A percentile compares a stretch with the other conserved stretches of the same genome.
These are phyloP conservation scores for Plemyria rubiginata DNA, from an alignment of 2,888 invertebrate species.

Conservation along the genomic window DNA sequence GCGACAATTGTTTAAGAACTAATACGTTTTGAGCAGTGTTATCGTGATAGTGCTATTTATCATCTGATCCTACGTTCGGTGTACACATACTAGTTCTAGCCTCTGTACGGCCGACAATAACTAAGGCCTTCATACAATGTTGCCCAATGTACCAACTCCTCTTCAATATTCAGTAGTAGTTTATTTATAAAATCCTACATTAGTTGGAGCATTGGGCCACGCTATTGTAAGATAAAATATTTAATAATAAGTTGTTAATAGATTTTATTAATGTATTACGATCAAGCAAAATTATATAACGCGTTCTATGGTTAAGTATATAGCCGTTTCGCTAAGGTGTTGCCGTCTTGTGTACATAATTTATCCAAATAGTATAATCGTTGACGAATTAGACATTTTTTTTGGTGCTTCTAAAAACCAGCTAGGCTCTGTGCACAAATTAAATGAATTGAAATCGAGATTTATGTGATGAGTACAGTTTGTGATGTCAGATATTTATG, in stretches of 20 bases:
- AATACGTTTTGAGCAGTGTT: not conserved
- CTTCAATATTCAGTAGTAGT: slow-evolving; percentile 17
- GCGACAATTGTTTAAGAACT: too few relatives aligned
- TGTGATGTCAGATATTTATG: slow-evolving; percentile 58
- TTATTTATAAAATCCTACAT: slow-evolving; percentile 32
- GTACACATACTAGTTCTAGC: slow-evolving; percentile 8
- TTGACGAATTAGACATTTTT: slow-evolving; percentile 47
- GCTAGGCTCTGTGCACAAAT: slow-evolving; percentile 64
- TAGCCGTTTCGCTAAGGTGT: slow-evolving; percentile 49
- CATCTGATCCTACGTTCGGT: slow-evolving; percentile 9
- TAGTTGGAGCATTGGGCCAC: slow-evolving; percentile 47
- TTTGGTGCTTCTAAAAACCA: slow-evolving; percentile 59
- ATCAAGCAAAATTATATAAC: slow-evolving; percentile 73
- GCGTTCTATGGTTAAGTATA: slow-evolving; percentile 52
- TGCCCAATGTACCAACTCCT: slow-evolving; percentile 18
- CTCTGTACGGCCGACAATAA: slow-evolving; percentile 26
- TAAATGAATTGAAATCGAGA: slow-evolving; percentile 51
- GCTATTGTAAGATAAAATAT: slow-evolving; percentile 77
- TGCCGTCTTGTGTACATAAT: slow-evolving; percentile 72
- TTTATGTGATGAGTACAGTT: slow-evolving; percentile 48
- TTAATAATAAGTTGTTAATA: slow-evolving; percentile 84
- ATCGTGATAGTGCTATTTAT: not conserved
- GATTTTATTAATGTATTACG: slow-evolving; percentile 74
- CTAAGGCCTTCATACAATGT: slow-evolving; percentile 32
- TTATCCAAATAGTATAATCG: slow-evolving; percentile 53